Evolutionary conservation across 2,888 invertebrate species (phyloP).

Genomic region (Pedicia rivosa): DNA sequence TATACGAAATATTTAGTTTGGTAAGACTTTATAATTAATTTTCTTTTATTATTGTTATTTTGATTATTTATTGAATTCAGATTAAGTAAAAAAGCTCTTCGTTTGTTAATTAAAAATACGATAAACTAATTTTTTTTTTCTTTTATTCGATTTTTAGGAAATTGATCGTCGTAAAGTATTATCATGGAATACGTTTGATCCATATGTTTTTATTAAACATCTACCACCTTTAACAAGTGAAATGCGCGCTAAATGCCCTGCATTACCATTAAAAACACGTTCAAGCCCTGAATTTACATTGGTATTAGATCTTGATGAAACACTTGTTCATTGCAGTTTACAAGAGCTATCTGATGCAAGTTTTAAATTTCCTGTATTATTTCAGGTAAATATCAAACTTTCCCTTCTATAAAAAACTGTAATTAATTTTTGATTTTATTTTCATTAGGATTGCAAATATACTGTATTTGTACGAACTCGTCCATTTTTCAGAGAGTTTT

Average conservation of each 20-base stretch:
- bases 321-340: constrained; percentile 86
- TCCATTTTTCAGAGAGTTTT: constrained; percentile 82
- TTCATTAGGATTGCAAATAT: constrained; percentile 79
- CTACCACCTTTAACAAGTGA: constrained; percentile 67
- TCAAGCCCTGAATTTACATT: constrained; percentile 88
- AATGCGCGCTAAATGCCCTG: constrained; percentile 46
- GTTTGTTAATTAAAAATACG: no score
- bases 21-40: no score
- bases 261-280: constrained; percentile 78
- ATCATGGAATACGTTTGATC: constrained; percentile 71
- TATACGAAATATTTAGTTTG: no score
- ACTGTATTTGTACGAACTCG: constrained; percentile 75
- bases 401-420: background rate
- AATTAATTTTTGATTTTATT: constrained; percentile 7
- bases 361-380: constrained; percentile 83
- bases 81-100: no score
- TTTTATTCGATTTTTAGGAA: no score
- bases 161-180: constrained; percentile 17
- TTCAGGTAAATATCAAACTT: constrained; percentile 37
- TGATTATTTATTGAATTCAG: no score
- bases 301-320: constrained; percentile 68
- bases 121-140: no score
- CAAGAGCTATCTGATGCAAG: constrained; percentile 84
- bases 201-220: constrained; percentile 82
- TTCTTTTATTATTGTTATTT: no score